Percentiles rank a stretch among this genome's conserved stretches.
phyloP scores from a whole-genome alignment of 2,113 vertebrate species.

The Nothoprocta perdicaria region DNA sequence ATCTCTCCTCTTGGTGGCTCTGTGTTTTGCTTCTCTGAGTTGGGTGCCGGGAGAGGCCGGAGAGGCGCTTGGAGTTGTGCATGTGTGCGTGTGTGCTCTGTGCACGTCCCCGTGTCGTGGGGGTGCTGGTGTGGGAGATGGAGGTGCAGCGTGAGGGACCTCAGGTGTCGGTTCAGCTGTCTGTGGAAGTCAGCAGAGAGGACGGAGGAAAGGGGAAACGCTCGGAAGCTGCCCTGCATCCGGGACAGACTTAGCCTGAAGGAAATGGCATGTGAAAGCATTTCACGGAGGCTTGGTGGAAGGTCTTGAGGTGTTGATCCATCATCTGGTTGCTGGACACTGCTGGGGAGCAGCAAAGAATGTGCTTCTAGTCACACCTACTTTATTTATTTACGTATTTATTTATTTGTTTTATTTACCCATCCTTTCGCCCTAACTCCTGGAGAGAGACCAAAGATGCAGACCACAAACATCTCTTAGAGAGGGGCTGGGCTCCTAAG shows the following conservation, averaged over 20 bases:
- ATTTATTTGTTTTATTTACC: constrained; percentile 32
- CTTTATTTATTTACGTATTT: neutral
- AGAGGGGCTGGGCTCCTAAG: neutral
- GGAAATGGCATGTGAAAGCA: neutral
- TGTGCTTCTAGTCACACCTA: neutral
- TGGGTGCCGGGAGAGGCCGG: neutral
- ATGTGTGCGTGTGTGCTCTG: neutral
- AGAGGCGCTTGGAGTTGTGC: neutral
- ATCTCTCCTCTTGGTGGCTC: neutral
- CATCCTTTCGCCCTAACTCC: neutral
- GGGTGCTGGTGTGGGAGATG: neutral
- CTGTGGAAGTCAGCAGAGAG: neutral
- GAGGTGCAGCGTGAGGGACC: neutral
- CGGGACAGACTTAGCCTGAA: neutral
- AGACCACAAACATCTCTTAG: neutral
- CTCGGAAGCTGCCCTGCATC: neutral
- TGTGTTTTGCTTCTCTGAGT: neutral
- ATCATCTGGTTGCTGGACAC: neutral
- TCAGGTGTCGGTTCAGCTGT: neutral
- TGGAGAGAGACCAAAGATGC: rapidly evolving
- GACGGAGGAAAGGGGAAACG: neutral
- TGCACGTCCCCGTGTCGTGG: neutral
- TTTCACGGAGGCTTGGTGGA: neutral
- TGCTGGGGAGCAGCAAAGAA: neutral
- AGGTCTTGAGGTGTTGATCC: neutral